Conservation (phyloP, 2,888 invertebrate genomes). For the Tenthredo scrophulariae region DNA sequence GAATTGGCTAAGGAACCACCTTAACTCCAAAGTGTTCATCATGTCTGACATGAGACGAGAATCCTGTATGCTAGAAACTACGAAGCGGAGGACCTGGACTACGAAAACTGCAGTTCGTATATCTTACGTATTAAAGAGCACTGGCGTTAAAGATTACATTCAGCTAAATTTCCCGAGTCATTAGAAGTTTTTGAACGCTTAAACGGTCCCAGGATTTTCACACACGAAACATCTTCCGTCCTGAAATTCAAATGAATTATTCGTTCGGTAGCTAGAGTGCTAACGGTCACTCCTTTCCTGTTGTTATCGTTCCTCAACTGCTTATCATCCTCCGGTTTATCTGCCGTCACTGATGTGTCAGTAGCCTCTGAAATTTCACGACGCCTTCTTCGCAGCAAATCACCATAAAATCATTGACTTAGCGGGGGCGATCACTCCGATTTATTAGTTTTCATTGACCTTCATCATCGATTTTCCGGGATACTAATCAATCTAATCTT, state of each 20-base stretch:
- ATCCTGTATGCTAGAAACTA: no score
- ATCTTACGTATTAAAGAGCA: conserved; percentile 53
- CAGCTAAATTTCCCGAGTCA: conserved; percentile 62
- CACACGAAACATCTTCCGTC: conserved; percentile 59
- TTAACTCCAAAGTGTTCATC: no score
- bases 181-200: conserved; percentile 60
- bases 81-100: no score
- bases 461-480: neutral
- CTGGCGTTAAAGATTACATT: conserved; percentile 61
- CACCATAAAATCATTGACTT: neutral
- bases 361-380: neutral
- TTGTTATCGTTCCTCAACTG: neutral
- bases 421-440: neutral
- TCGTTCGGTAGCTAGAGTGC: neutral
- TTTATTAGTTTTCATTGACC: neutral
- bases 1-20: no score
- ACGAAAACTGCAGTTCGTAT: neutral
- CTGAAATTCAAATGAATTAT: conserved; percentile 66
- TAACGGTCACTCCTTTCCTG: neutral
- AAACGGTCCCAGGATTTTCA: conserved; percentile 63
- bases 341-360: neutral
- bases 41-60: no score
- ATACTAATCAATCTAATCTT: neutral
- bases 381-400: neutral
- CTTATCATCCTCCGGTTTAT: neutral